Evolutionary conservation across 1,140 invertebrate genomes (phyloP).

Genomic region (Pseudomyrmex cubaensis): DNA sequence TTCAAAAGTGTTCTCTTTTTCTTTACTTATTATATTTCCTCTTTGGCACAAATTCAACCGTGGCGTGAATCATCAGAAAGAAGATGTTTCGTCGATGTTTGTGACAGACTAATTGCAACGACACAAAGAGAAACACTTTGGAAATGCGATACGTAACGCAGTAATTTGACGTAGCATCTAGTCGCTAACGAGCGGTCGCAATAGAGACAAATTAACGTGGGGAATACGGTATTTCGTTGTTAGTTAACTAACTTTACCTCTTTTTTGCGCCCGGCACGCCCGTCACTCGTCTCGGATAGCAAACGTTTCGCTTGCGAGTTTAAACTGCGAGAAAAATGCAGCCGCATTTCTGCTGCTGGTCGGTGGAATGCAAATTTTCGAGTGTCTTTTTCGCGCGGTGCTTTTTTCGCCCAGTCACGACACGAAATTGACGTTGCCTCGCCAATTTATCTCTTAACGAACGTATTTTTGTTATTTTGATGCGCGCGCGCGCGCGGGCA

Average conservation of each 20-base stretch:
- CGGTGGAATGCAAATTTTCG: not conserved
- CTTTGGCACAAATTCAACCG: not conserved
- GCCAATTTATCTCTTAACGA: conserved; percentile 14
- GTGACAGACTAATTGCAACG: conserved; percentile 38
- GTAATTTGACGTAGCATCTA: conserved; percentile 56
- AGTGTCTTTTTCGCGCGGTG: conserved; percentile 1
- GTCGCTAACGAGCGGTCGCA: conserved; percentile 57
- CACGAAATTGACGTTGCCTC: conserved; percentile 31
- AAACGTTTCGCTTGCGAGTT: conserved; percentile 36
- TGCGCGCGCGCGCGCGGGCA: not conserved
- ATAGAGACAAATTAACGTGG: conserved; percentile 62
- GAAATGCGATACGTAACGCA: conserved; percentile 40
- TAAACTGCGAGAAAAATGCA: conserved; percentile 43
- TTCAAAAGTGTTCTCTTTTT: not conserved
- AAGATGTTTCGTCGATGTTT: conserved; percentile 31
- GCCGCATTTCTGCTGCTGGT: conserved; percentile 13
- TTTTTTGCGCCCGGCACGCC: conserved; percentile 15
- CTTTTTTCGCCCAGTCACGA: conserved; percentile 29
- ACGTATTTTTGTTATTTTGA: conserved; percentile 33
- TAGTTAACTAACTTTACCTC: conserved; percentile 57
- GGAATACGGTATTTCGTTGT: conserved; percentile 52
- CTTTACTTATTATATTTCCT: not conserved
- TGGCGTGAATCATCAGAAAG: conserved; percentile 1
- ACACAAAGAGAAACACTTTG: conserved; percentile 48
- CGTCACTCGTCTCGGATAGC: conserved; percentile 22